Evolutionary conservation across 2,113 vertebrate species (phyloP).

Genomic region (Steatornis caripensis): DNA sequence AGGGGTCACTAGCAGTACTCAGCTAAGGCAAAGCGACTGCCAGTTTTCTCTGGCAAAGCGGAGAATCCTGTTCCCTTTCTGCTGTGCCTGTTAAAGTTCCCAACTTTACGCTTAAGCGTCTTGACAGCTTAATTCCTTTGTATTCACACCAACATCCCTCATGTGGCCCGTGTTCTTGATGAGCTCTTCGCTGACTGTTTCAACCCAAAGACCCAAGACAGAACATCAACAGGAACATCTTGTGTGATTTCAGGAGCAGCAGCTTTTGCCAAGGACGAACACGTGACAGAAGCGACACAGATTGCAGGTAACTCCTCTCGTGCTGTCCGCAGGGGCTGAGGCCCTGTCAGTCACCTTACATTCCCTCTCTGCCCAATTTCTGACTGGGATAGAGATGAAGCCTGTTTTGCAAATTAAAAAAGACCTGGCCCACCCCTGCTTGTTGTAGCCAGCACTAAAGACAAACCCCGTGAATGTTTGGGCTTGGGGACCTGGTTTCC

Average conservation of each 20-base stretch:
- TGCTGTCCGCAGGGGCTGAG: neutral
- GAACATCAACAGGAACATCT: neutral
- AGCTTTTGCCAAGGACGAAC: neutral
- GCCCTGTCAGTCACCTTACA: neutral
- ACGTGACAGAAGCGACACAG: neutral
- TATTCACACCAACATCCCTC: neutral
- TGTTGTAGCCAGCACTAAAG: neutral
- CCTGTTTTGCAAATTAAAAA: neutral
- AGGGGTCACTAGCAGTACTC: neutral
- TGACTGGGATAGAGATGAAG: neutral
- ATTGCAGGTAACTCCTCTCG: slow-evolving; percentile 15
- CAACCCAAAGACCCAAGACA: neutral
- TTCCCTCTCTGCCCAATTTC: neutral
- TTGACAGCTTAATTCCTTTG: neutral
- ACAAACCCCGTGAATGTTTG: neutral
- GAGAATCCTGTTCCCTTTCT: neutral
- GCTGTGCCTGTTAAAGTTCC: neutral
- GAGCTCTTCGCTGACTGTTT: neutral
- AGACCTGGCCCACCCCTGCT: neutral
- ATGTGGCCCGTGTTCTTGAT: neutral
- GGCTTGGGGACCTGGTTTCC: neutral
- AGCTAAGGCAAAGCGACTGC: neutral
- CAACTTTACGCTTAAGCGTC: neutral
- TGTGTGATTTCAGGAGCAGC: slow-evolving; percentile 54
- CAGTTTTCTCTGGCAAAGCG: neutral